Evolutionary conservation across 2,888 invertebrate genomes (phyloP), one percentile per base, ranked within the genome.

Genomic region (Parnassius glacialis): DNA sequence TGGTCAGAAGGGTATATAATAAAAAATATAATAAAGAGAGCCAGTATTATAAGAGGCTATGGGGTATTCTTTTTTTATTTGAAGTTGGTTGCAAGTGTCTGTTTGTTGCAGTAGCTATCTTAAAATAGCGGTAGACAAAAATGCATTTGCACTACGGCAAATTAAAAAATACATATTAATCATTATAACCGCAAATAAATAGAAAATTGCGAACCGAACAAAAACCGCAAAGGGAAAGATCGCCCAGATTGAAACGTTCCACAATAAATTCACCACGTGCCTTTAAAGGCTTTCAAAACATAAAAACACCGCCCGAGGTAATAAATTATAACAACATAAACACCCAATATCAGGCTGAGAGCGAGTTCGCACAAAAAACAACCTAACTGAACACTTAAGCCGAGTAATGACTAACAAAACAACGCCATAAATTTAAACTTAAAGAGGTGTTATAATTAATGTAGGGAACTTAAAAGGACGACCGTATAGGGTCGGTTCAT

Each of bases 371-470:
- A 76, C 77, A 81, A 81, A 77, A 78, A 76, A 70, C 67, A 67
- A 70, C 70, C 59, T 57, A 65, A 66, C 64, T 58, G 70, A 71
- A 70, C 74, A 72, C 76, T 71, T 75, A 80, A 78, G 76, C 76
- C 71, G 73, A 74, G 78, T 85, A 88, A 89, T 85, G 83, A 85
- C 80, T 75, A 84, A 86, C 85, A 85, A 87, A 88, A 86, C 81
- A 78, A 76, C 78, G 74, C 79, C 74, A 88, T 90, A 90, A 91
- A 91, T 90, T 87, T 85, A 72, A 84, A 81, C 76, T 78, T 89
- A 90, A 91, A 84, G 86, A 90, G 90, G 90, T 90, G 90, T 89
- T 85, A 89, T 90, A 89, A 90, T 90, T 89, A 86, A 88, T 89
- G 90, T 87, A 80, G 70, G 74, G 68, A 78, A 83, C 83, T 74